Conservation (phyloP, 30 jellyfish, hydroid and myxozoan species). For the Rhopilema esculentum region DNA sequence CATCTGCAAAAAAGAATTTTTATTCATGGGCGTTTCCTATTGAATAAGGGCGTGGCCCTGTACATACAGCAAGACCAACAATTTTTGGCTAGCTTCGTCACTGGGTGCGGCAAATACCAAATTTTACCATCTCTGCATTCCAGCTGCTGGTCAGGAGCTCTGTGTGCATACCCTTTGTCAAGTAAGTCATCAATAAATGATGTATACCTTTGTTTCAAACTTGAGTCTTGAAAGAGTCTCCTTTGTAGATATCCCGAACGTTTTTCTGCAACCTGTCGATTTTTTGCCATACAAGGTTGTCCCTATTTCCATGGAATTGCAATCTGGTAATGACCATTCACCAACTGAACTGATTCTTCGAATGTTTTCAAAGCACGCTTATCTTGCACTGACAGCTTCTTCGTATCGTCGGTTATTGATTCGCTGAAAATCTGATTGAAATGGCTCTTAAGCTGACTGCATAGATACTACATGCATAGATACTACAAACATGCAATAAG, state of each 20-base stretch:
- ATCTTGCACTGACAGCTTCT: no score
- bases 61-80: no score
- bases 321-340: conserved; percentile 37
- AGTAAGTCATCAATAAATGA: conserved; percentile 30
- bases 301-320: conserved; percentile 38
- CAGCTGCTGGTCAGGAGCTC: conserved; percentile 41
- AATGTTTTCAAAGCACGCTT: conserved; percentile 22
- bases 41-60: no score
- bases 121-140: conserved; percentile 10
- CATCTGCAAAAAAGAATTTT: no score
- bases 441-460: conserved; percentile 4
- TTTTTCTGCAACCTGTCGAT: conserved; percentile 13
- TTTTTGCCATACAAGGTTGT: conserved; percentile 40
- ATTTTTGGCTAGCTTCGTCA: no score
- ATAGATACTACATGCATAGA: not conserved
- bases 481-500: not conserved
- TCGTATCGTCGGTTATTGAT: conserved; percentile 5
- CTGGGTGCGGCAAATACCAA: conserved; percentile 68
- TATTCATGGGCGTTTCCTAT: no score
- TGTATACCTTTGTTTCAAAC: conserved; percentile 21
- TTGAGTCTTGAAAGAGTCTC: not conserved
- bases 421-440: conserved; percentile 47
- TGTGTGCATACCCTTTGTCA: conserved; percentile 25
- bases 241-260: not conserved
- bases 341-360: conserved; percentile 44